Percentiles rank a stretch among this genome's conserved stretches.
Conservation (phyloP, 1,140 invertebrate species). For the Cyclina sinensis region DNA sequence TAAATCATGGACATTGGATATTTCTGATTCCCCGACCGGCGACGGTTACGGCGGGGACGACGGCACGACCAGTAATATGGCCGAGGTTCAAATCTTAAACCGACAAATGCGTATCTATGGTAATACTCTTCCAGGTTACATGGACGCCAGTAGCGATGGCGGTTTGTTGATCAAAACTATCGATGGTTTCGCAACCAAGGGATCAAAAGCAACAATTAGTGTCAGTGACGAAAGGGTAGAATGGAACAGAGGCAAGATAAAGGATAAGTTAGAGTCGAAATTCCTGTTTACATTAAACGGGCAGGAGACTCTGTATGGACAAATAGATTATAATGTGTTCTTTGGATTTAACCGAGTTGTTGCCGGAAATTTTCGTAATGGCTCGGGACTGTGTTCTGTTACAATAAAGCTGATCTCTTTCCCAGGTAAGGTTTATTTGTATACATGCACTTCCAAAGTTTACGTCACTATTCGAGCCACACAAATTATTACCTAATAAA, state of each 20-base stretch:
- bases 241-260: slow-evolving; percentile 77
- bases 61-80: slow-evolving; percentile 82
- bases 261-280: slow-evolving; percentile 81
- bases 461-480: no score
- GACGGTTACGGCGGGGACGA: slow-evolving; percentile 84
- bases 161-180: slow-evolving; percentile 81
- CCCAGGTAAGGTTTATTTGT: slow-evolving; percentile 48
- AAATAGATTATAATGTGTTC: slow-evolving; percentile 78
- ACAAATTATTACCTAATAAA: no score
- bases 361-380: slow-evolving; percentile 80
- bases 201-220: slow-evolving; percentile 75
- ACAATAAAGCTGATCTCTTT: slow-evolving; percentile 77
- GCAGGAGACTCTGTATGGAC: slow-evolving; percentile 77
- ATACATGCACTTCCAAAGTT: background rate
- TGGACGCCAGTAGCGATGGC: slow-evolving; percentile 83
- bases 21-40: slow-evolving; percentile 83
- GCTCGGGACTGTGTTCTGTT: slow-evolving; percentile 84
- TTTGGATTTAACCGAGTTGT: slow-evolving; percentile 85
- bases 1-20: slow-evolving; percentile 84
- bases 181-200: slow-evolving; percentile 81
- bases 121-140: slow-evolving; percentile 82
- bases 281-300: slow-evolving; percentile 82
- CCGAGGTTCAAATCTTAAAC: slow-evolving; percentile 84
- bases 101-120: slow-evolving; percentile 84
- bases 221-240: slow-evolving; percentile 83